Conservation (phyloP, 2,113 vertebrate genomes). For the Thamnaconus septentrionalis region DNA sequence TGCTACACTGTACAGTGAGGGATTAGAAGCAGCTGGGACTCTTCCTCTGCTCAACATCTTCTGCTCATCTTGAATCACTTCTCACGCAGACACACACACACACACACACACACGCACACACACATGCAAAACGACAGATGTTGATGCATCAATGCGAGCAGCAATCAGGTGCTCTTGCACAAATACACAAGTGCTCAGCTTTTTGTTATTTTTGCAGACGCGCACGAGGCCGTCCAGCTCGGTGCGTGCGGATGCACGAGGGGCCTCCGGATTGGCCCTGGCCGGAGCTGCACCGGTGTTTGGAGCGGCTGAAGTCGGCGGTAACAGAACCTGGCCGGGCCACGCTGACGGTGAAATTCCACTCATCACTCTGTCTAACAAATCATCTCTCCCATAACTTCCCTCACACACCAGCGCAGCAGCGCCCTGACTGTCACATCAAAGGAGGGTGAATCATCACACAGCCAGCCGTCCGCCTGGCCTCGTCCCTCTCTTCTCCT, state of each 20-base stretch:
- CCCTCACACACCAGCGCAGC: conserved; percentile 42
- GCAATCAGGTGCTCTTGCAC: conserved; percentile 48
- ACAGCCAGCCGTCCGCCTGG: conserved; percentile 31
- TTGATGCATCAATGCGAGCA: conserved; percentile 6
- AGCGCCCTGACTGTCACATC: conserved; percentile 52
- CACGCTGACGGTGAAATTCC: conserved; percentile 63
- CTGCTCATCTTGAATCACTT: conserved; percentile 60
- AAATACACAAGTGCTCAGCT: background rate
- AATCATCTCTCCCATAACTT: conserved; percentile 67
- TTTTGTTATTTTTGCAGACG: too few species aligned
- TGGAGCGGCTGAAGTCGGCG: conserved; percentile 38
- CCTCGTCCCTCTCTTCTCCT: conserved; percentile 14
- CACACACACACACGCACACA: conserved; percentile 5
- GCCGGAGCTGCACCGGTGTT: conserved; percentile 48
- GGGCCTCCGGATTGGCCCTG: too few species aligned
- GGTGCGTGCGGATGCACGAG: too few species aligned
- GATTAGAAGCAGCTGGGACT: conserved; percentile 66
- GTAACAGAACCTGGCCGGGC: conserved; percentile 40
- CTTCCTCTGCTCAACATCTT: conserved; percentile 51
- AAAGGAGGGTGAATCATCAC: conserved; percentile 44
- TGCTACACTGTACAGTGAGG: conserved; percentile 31
- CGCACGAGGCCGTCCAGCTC: too few species aligned
- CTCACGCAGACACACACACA: conserved; percentile 21
- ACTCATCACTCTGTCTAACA: conserved; percentile 58
- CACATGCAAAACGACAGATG: conserved; percentile 22